Base-by-base conservation (phyloP, 2,797 vertebrate species). In the Mus caroli region DNA sequence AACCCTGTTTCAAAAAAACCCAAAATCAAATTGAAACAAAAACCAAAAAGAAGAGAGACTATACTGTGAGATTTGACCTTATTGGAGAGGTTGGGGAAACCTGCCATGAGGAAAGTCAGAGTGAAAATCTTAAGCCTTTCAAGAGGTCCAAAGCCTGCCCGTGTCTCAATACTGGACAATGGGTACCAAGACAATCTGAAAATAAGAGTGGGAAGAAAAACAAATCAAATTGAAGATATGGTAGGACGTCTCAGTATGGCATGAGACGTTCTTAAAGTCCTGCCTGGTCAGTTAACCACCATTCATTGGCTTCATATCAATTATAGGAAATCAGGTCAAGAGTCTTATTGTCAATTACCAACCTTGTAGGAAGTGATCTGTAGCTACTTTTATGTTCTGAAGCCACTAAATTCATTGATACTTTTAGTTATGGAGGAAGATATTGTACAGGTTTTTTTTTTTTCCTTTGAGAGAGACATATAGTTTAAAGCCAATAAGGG, bases 191-290 rank as follows among this genome's bases (percentile, higher is more conserved):
- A 54, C 64, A 64, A 64, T 71, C 88, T 76, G 77, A 73, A 77
- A 94, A 83, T 56, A 89, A 79, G n/a, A 22, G 37, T 92, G 88
- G 92, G 88, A 88, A 92, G 56, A 86, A 96, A 97, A 96, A 91
- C 84, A 94, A 88, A 93, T 90, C 28, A 76, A 95, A 90, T 79
- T 67, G 43, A 76, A 94, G 77, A 92, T 60, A 31, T 85, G 58
- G 50, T 85, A 71, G 79, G 50, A 54, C 24, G 92, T 73, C 20
- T 83, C 12, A 20, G 0, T 37, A n/a, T 73, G 88, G n/a, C 20
- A 31, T 62, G 54, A 8, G 54, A 28, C 37, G 43, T 83, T 79
- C 50, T 77, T 46, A 85, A 62, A 75, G 69, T 43, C 69, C 77
- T 87, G 56, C 58, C 73, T 87, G 8, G 19, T 94, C 93, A 87